Conservation (phyloP, 2,888 invertebrate genomes). For the Strigamia maritima region DNA sequence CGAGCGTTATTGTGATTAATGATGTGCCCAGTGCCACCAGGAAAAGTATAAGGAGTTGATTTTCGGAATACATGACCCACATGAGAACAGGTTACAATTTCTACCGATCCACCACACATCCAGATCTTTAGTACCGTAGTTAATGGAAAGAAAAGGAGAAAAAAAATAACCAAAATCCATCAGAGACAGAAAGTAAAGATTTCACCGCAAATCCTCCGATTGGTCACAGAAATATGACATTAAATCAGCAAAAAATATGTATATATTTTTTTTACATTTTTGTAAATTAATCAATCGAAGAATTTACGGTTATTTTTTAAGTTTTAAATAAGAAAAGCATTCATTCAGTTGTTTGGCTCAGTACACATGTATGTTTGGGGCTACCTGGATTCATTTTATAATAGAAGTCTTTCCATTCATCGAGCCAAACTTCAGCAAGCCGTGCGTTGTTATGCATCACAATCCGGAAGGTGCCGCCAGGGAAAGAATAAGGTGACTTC, state of each 20-base stretch:
- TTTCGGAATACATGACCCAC: conserved; percentile 97
- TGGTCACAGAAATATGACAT: no score
- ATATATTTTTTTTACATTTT: no score
- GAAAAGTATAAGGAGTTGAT: conserved; percentile 98
- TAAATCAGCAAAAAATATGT: no score
- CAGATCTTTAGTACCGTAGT: conserved; percentile 73
- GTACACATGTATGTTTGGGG: not conserved
- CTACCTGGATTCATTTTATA: conserved; percentile 97
- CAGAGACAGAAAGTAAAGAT: not conserved
- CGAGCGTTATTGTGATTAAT: conserved; percentile 97
- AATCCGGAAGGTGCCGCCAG: conserved; percentile 94
- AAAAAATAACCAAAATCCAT: not conserved
- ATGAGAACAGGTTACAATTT: conserved; percentile 83
- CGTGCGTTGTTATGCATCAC: conserved; percentile 97
- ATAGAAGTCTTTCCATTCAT: conserved; percentile 99
- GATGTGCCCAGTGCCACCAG: conserved; percentile 94
- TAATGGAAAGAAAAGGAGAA: not conserved
- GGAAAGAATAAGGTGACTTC: conserved; percentile 98
- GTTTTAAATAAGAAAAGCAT: conserved; percentile 2
- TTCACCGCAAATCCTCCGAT: no score
- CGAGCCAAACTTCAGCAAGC: conserved; percentile 99
- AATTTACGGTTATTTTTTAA: no score
- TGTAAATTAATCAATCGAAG: no score
- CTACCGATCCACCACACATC: conserved; percentile 94
- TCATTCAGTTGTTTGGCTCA: not conserved